Evolutionary conservation across 2,797 vertebrate genomes (phyloP).

Genomic region (Cryptoprocta ferox): DNA sequence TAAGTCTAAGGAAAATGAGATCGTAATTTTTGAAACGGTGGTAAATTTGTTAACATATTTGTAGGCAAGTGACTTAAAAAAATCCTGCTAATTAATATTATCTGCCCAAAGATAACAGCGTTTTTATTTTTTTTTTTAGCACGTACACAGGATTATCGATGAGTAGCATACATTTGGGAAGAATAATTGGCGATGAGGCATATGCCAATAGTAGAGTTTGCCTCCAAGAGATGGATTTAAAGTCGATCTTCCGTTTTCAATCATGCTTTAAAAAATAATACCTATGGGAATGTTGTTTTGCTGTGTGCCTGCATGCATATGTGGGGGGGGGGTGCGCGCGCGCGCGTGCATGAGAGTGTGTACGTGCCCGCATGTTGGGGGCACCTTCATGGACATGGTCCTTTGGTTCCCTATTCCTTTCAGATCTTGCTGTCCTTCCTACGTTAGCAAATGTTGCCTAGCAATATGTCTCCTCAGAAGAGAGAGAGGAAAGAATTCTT

Average conservation of each 20-base stretch:
- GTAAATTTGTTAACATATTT: background rate
- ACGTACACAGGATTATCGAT: background rate
- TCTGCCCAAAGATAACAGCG: background rate
- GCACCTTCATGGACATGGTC: background rate
- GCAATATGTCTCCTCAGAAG: background rate
- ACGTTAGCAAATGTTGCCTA: conserved; percentile 43
- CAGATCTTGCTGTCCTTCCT: background rate
- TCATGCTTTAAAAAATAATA: background rate
- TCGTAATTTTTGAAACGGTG: background rate
- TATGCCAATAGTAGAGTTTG: background rate
- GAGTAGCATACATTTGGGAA: background rate
- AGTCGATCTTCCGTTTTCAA: conserved; percentile 24
- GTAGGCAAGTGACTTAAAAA: background rate
- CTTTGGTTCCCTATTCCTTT: background rate
- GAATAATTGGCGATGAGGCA: background rate
- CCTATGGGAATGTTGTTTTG: background rate
- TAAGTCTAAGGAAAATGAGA: background rate
- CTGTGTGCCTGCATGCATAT: background rate
- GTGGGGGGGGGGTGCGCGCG: too few relatives aligned
- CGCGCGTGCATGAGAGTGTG: too few relatives aligned
- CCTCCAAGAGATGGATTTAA: background rate
- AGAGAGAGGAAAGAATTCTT: conserved; percentile 6
- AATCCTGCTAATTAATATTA: background rate
- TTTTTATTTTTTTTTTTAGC: background rate
- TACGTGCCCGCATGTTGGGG: background rate